phyloP scores from a whole-genome alignment of 2,888 invertebrate genomes.

The Ophonus ardosiacus region DNA sequence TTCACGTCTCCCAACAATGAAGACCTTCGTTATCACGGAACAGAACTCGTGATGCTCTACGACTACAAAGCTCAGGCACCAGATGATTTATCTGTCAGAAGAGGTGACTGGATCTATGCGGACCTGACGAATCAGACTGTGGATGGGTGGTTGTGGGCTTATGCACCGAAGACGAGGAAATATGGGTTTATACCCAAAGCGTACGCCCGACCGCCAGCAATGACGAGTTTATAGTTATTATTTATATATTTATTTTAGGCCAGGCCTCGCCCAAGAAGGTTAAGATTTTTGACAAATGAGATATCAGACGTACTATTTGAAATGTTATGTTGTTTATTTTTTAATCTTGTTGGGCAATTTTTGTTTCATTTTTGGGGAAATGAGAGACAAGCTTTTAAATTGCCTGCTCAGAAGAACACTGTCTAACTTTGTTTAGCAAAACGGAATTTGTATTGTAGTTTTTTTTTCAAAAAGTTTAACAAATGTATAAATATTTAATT shows the following conservation, averaged over 20 bases:
- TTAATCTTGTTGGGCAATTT: no score
- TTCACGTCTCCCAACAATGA: constrained; percentile 74
- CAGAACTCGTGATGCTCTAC: constrained; percentile 95
- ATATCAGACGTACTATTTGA: no score
- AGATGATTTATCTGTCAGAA: constrained; percentile 92
- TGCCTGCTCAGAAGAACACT: no score
- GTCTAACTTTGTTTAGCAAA: no score
- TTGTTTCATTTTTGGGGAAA: no score
- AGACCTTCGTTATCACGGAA: constrained; percentile 90
- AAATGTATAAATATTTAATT: no score
- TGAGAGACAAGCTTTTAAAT: no score
- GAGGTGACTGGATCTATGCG: constrained; percentile 97
- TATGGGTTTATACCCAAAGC: constrained; percentile 98
- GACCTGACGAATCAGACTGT: constrained; percentile 95
- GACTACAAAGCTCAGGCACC: constrained; percentile 97
- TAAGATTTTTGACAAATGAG: no score
- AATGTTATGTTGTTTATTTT: no score
- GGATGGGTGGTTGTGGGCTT: constrained; percentile 97
- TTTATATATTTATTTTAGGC: constrained; percentile 35
- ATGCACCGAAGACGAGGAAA: constrained; percentile 93
- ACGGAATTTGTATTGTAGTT: no score
- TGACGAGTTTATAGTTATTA: constrained; percentile 85
- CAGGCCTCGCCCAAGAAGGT: neutral
- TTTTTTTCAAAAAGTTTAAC: no score
- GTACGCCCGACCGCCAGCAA: constrained; percentile 94